These are phyloP conservation scores for Microtus oregoni DNA, from an alignment of 2,113 vertebrate genomes.

Conservation along the genomic window DNA sequence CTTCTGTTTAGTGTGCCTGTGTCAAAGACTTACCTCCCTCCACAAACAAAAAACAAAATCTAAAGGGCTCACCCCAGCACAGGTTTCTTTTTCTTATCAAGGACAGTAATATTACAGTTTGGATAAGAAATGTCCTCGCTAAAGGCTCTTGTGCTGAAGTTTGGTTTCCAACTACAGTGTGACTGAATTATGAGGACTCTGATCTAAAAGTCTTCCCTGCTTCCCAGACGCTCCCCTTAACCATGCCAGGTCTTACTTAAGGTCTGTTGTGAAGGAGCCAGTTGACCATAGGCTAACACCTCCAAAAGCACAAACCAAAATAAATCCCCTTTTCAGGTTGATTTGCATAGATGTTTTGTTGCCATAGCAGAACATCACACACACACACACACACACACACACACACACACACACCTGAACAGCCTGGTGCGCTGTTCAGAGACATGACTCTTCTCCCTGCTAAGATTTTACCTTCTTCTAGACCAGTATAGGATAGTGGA, in stretches of 20 bases:
- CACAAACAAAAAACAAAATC: not conserved
- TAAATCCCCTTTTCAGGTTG: not conserved
- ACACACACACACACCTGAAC: not conserved
- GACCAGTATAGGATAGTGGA: not conserved
- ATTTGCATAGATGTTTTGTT: not conserved
- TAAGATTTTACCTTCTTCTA: not conserved
- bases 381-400: not conserved
- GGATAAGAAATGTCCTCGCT: not conserved
- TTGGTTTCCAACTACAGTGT: not conserved
- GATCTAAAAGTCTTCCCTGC: too few species aligned
- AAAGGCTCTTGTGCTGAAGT: not conserved
- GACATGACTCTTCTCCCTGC: not conserved
- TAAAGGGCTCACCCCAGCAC: not conserved
- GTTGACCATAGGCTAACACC: too few species aligned
- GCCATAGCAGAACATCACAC: not conserved
- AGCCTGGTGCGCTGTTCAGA: not conserved
- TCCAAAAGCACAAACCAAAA: not conserved
- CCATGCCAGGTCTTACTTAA: not conserved
- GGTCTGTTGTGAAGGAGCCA: too few species aligned
- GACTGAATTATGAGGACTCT: not conserved
- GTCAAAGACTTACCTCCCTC: not conserved
- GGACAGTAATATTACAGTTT: not conserved
- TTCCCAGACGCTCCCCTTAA: not conserved
- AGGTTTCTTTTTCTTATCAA: not conserved
- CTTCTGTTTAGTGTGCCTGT: not conserved